Conservation (phyloP, 2,888 invertebrate genomes). For the Cosmopolites sordidus region DNA sequence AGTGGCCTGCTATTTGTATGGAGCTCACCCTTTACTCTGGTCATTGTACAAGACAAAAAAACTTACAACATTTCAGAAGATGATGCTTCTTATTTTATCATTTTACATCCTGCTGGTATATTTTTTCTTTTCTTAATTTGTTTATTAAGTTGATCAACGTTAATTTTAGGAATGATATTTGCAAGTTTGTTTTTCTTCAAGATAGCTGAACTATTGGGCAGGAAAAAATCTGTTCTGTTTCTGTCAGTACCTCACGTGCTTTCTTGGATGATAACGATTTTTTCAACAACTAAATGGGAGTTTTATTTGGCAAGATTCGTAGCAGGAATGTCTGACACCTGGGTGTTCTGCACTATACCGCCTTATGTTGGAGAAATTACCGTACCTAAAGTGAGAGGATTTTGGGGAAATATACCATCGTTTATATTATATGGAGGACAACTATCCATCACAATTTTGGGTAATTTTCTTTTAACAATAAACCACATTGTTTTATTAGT, state of each 20-base stretch:
- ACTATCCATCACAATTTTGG: constrained; percentile 39
- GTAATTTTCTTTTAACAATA: too few relatives aligned
- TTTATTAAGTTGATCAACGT: too few relatives aligned
- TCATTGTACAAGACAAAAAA: constrained; percentile 36
- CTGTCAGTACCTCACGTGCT: constrained; percentile 1
- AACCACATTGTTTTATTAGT: not conserved
- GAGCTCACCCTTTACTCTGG: constrained; percentile 43
- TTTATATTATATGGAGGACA: constrained; percentile 15
- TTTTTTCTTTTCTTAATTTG: too few relatives aligned
- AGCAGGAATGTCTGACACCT: constrained; percentile 13
- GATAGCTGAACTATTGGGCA: not conserved
- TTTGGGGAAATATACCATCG: constrained; percentile 12
- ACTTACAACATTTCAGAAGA: constrained; percentile 39
- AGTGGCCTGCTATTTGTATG: constrained; percentile 37
- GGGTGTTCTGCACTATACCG: constrained; percentile 11
- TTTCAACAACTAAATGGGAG: not conserved
- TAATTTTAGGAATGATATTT: not conserved
- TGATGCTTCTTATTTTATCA: constrained; percentile 41
- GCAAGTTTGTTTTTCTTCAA: constrained; percentile 1
- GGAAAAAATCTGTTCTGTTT: constrained; percentile 14
- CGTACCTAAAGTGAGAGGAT: constrained; percentile 14
- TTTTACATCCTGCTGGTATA: constrained; percentile 39
- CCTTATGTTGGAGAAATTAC: constrained; percentile 19
- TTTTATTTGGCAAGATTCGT: constrained; percentile 5
- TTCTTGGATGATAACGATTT: not conserved